A percentile compares a stretch with the other conserved stretches of the same genome.
Evolutionary conservation across 2,113 vertebrate genomes (phyloP).

Genomic region (Callorhinus ursinus): DNA sequence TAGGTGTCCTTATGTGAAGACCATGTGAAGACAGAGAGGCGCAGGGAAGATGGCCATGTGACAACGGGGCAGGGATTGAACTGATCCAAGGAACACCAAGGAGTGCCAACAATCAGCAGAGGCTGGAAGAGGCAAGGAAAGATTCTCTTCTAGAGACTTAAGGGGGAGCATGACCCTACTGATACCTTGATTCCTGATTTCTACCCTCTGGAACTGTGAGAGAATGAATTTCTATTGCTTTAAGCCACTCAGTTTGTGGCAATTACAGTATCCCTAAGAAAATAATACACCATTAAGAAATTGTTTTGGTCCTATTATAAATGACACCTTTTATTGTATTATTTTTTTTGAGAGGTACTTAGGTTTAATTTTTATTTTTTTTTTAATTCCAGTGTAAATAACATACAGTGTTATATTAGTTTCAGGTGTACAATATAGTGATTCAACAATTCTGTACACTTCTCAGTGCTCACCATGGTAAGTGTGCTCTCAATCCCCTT

Average conservation of each 20-base stretch:
- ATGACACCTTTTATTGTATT: background rate
- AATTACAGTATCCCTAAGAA: background rate
- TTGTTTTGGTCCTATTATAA: background rate
- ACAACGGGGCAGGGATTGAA: background rate
- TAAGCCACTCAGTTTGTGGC: background rate
- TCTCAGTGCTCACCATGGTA: background rate
- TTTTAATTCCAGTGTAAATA: background rate
- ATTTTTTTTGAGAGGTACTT: background rate
- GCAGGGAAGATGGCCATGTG: background rate
- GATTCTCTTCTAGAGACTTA: background rate
- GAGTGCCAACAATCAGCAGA: background rate
- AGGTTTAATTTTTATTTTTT: background rate
- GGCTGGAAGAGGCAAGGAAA: too few species aligned
- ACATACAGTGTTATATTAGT: background rate
- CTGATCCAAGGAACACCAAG: background rate
- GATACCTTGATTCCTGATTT: background rate
- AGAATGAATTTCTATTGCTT: background rate
- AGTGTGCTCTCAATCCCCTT: background rate
- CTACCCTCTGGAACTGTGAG: background rate
- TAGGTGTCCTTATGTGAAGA: background rate
- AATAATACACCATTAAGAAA: background rate
- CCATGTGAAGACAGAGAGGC: background rate
- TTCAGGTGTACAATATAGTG: background rate
- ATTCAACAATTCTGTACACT: background rate
- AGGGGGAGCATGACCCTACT: background rate